Evolutionary conservation across 2,888 invertebrate genomes (phyloP).

Genomic region (Pterostichus madidus): DNA sequence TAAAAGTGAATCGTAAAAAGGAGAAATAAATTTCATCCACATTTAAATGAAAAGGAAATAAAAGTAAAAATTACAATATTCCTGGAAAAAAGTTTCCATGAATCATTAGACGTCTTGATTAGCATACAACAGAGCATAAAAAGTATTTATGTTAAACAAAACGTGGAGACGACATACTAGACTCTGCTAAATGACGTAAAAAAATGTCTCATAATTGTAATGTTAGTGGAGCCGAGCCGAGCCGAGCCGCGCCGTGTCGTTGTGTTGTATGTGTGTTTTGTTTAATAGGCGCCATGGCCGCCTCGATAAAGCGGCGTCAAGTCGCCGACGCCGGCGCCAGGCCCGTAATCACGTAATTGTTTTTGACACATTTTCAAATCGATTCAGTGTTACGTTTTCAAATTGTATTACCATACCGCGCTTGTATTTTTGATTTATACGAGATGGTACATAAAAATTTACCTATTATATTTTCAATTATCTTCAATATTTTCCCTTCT

Average conservation of each 20-base stretch:
- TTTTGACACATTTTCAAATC: conserved; percentile 59
- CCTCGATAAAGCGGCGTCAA: conserved; percentile 51
- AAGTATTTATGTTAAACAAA: background rate
- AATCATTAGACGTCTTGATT: no score
- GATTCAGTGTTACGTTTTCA: conserved; percentile 29
- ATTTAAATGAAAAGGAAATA: no score
- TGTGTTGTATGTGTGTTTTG: conserved; percentile 48
- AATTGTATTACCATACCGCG: conserved; percentile 24
- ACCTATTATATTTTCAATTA: no score
- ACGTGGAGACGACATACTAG: no score
- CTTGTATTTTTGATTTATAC: conserved; percentile 38
- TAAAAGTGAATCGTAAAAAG: no score
- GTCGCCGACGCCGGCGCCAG: conserved; percentile 52
- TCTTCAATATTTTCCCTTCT: no score
- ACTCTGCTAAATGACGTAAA: conserved; percentile 43
- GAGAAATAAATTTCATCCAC: no score
- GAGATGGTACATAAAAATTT: conserved; percentile 10
- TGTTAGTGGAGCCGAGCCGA: background rate
- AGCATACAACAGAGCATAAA: no score
- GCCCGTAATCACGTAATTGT: conserved; percentile 63
- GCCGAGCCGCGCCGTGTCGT: background rate
- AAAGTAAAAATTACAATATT: no score
- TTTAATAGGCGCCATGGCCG: conserved; percentile 50
- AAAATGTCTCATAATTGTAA: conserved; percentile 49
- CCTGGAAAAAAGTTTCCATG: no score